Base-by-base conservation (phyloP, 2,888 invertebrate species). In the Syrphus vitripennis region DNA sequence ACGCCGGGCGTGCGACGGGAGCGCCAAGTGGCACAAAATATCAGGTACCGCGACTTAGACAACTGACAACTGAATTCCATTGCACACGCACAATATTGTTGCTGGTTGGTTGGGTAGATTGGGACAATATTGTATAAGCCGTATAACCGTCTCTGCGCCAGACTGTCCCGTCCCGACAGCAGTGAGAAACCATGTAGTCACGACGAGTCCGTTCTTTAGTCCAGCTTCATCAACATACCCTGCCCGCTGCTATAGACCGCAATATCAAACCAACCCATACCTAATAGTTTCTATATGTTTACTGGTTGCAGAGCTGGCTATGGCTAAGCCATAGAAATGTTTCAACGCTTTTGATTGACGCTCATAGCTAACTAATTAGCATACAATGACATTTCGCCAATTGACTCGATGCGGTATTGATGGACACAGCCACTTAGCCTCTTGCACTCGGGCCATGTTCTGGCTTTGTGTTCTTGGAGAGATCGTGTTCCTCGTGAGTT, bases 331-430 rank as follows among this genome's bases (percentile, higher is more conserved):
- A 67, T 80, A 80, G 70, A 80, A 75, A 57, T 83, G 79, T 75
- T 79, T 70, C 70, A 81, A 42, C 53, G 84, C 55, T 81, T 80
- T 81, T 84, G 84, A 84, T 84, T 84, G 84, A 84, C 84, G 81
- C 84, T 84, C 84, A 84, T 86, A 86, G 77, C 86, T 77, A 81
- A 77, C 86, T 86, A 81, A 86, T 86, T 86, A 86, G 82, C 86
- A 86, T 86, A 86, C 86, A 86, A 86, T 86, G 86, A 86, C 86
- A 86, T 86, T 86, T 86, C 77, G 77, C 86, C 86, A 86, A 86
- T 86, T 86, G 86, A 81, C 86, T 86, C 81, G 81, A 86, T 77
- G 86, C 86, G 65, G 86, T 81, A 86, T 82, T 86, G 86, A 86
- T 86, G 81, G 86, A 86, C 81, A 82, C 74, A 86, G 81, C 86